These are phyloP conservation scores for Anseranas semipalmata DNA, from an alignment of 2,113 vertebrate genomes.

Conservation along the genomic window DNA sequence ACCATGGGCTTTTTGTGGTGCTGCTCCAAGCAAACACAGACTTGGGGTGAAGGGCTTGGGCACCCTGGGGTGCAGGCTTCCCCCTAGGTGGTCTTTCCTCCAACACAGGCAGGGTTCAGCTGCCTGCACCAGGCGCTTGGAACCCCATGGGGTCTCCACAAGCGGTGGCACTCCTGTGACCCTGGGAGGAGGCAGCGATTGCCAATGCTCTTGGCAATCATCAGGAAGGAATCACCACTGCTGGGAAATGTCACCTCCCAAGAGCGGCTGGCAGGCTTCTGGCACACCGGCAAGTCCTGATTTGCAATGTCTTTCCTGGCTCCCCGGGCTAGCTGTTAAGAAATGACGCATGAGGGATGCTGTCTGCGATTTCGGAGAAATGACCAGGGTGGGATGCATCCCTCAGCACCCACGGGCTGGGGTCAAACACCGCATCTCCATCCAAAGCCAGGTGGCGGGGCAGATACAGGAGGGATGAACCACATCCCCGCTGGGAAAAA, in stretches of 20 bases:
- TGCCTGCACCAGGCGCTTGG: background rate
- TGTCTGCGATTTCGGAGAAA: background rate
- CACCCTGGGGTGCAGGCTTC: background rate
- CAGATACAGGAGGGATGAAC: accelerated
- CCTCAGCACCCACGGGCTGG: accelerated
- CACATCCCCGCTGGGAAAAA: accelerated
- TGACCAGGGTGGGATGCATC: background rate
- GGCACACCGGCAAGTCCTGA: accelerated
- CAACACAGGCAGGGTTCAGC: accelerated
- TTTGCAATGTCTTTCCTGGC: background rate
- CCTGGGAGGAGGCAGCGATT: accelerated
- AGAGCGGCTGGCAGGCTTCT: background rate
- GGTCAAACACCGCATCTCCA: background rate
- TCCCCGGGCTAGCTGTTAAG: background rate
- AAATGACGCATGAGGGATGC: no score
- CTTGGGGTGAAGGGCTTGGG: background rate
- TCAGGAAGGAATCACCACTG: background rate
- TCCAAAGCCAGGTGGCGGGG: background rate
- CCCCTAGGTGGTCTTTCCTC: background rate
- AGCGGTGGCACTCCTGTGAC: accelerated
- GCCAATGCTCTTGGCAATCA: accelerated
- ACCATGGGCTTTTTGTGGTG: accelerated
- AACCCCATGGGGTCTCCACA: accelerated
- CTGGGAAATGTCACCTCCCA: background rate
- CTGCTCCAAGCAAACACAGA: accelerated